Conservation (phyloP, 2,113 vertebrate genomes). For the Alectura lathami region DNA sequence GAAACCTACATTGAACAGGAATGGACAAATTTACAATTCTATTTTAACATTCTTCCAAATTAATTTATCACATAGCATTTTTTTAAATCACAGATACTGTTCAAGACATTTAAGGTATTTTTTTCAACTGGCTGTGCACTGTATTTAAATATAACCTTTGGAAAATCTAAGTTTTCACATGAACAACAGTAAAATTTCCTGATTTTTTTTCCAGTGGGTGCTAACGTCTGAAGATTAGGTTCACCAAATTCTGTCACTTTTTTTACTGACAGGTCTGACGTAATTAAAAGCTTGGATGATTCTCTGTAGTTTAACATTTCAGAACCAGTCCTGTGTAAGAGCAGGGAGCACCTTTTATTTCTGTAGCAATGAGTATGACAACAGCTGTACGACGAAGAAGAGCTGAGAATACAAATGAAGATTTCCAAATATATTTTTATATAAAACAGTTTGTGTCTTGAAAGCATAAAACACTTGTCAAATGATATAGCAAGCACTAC, state of each 20-base stretch:
- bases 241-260: neutral
- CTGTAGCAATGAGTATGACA: neutral
- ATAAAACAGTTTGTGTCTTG: neutral
- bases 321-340: neutral
- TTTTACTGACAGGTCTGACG: neutral
- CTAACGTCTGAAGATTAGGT: neutral
- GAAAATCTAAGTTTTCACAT: neutral
- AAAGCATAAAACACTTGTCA: neutral
- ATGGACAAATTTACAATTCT: neutral
- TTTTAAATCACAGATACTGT: neutral
- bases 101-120: neutral
- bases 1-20: neutral
- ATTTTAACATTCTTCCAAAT: neutral
- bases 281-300: constrained; percentile 2
- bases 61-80: neutral
- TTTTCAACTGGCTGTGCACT: neutral
- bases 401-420: constrained; percentile 4
- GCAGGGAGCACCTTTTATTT: neutral
- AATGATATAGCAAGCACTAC: neutral
- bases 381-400: neutral
- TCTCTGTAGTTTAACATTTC: neutral
- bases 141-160: neutral
- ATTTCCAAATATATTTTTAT: neutral
- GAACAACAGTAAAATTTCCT: neutral
- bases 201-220: neutral